Percentiles rank a stretch among this genome's conserved stretches.
Evolutionary conservation across 2,888 invertebrate species (phyloP).

Genomic region (Microplitis deprimator): DNA sequence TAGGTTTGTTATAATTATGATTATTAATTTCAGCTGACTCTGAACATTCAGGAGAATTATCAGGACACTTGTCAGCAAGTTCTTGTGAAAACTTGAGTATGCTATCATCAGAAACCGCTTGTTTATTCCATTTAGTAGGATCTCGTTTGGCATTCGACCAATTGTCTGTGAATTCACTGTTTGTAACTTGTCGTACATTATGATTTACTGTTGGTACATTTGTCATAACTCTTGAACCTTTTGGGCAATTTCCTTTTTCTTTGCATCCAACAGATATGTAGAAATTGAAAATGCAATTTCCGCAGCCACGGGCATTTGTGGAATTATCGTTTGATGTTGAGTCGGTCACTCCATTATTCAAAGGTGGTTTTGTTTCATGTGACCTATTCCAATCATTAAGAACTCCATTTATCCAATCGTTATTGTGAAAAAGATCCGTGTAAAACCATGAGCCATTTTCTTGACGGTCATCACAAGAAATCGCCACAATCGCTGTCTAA

Average conservation of each 20-base stretch:
- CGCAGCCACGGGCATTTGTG: constrained; percentile 37
- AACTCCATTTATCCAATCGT: constrained; percentile 49
- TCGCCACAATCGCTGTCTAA: constrained; percentile 50
- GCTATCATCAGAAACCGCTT: background rate
- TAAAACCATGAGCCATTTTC: constrained; percentile 47
- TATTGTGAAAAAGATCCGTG: constrained; percentile 53
- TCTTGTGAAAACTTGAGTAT: background rate
- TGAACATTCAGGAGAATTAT: constrained; percentile 19
- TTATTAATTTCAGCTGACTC: background rate
- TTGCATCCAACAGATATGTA: constrained; percentile 51
- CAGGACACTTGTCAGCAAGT: constrained; percentile 6
- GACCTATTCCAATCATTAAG: constrained; percentile 45
- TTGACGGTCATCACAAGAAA: constrained; percentile 56
- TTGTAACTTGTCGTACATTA: constrained; percentile 16
- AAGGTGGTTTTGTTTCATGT: background rate
- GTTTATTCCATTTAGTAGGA: constrained; percentile 22
- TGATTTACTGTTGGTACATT: background rate
- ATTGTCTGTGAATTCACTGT: constrained; percentile 13
- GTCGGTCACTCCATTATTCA: background rate
- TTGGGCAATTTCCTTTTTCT: constrained; percentile 42
- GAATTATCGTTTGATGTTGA: background rate
- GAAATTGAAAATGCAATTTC: constrained; percentile 54
- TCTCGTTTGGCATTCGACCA: constrained; percentile 29
- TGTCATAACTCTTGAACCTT: background rate
- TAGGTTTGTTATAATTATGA: background rate